Percentiles rank a stretch among this genome's conserved stretches.
Evolutionary conservation across 2,113 vertebrate genomes (phyloP).

Genomic region (Myrmecobius fasciatus): DNA sequence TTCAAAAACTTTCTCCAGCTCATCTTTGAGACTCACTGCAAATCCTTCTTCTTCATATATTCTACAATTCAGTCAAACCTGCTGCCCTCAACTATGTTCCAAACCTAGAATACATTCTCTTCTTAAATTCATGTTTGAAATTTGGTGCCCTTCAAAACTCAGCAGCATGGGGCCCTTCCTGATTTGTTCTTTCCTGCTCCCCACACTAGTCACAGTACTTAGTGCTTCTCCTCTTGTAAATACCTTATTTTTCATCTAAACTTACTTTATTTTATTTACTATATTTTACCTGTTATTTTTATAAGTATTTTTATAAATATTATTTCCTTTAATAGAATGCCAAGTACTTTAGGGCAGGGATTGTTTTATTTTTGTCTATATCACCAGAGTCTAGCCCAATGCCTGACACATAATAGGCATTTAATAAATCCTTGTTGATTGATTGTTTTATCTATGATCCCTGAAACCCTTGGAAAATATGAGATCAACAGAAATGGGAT

Average conservation of each 20-base stretch:
- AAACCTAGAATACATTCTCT: not conserved
- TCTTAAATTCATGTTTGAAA: not conserved
- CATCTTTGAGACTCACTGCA: not conserved
- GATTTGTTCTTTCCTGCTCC: not conserved
- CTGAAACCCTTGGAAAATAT: not conserved
- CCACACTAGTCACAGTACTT: not conserved
- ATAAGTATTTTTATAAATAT: not conserved
- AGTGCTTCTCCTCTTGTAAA: not conserved
- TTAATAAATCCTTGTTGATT: not conserved
- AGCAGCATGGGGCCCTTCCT: not conserved
- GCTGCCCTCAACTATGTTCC: not conserved
- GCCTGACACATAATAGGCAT: not conserved
- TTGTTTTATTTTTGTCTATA: not conserved
- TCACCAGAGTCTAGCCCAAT: not conserved
- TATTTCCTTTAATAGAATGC: not conserved
- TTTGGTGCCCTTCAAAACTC: not conserved
- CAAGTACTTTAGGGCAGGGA: not conserved
- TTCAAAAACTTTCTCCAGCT: not conserved
- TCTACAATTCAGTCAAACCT: not conserved
- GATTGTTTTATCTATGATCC: not conserved
- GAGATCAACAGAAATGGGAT: not conserved
- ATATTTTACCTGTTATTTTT: not conserved
- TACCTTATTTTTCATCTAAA: not conserved
- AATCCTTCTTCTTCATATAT: not conserved
- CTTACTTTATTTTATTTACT: not conserved